Evolutionary conservation across 2,113 vertebrate species (phyloP).

Genomic region (Mormyrus iriodes): DNA sequence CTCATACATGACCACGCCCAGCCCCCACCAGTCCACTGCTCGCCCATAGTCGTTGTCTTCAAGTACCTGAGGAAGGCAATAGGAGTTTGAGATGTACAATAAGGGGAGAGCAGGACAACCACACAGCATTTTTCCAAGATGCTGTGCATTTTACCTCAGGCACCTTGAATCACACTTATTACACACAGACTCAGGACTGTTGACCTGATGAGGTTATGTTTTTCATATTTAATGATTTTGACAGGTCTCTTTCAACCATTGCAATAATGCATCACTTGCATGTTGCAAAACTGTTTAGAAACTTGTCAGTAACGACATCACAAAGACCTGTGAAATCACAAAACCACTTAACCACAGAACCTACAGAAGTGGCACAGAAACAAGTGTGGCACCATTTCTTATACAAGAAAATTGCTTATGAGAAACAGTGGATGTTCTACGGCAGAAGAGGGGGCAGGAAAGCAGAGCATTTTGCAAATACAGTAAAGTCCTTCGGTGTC

Average conservation of each 20-base stretch:
- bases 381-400: background rate
- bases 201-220: background rate
- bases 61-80: constrained; percentile 67
- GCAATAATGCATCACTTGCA: background rate
- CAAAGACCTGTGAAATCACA: background rate
- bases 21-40: constrained; percentile 96
- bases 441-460: background rate
- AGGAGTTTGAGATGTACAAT: background rate
- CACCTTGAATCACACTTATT: background rate
- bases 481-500: background rate
- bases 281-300: background rate
- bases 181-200: background rate
- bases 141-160: background rate
- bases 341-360: background rate
- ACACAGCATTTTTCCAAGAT: background rate
- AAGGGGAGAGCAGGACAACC: background rate
- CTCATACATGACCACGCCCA: constrained; percentile 96
- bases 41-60: constrained; percentile 95
- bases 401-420: background rate
- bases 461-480: background rate
- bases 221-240: background rate
- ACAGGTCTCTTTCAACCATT: background rate
- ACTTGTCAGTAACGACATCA: background rate
- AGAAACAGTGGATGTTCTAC: background rate
- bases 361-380: background rate